phyloP scores from a whole-genome alignment of 2,797 vertebrate genomes.

The Aplochiton taeniatus region DNA sequence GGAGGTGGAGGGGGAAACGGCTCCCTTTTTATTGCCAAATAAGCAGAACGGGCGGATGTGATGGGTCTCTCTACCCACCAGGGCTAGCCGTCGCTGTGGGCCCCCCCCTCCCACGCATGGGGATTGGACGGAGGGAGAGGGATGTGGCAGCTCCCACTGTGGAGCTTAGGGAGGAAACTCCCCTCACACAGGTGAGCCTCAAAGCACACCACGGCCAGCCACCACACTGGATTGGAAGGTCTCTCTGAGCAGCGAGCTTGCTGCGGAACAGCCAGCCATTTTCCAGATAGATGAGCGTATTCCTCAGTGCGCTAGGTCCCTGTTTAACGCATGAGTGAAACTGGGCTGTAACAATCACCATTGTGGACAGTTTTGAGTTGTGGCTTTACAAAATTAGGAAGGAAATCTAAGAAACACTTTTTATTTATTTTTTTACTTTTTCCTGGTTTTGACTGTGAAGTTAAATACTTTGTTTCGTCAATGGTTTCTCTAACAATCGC shows the following conservation, averaged over 20 bases:
- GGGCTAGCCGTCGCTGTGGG: conserved; percentile 62
- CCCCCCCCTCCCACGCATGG: conserved; percentile 50
- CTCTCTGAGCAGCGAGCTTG: conserved; percentile 57
- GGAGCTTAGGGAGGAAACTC: conserved; percentile 63
- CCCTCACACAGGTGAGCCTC: conserved; percentile 73
- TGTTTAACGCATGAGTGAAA: background rate
- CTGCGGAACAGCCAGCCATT: conserved; percentile 42
- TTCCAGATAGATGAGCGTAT: conserved; percentile 30
- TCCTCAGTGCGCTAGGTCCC: background rate
- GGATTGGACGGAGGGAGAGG: conserved; percentile 63
- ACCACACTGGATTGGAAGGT: conserved; percentile 76
- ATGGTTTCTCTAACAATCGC: conserved; percentile 70
- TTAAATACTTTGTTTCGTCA: conserved; percentile 55
- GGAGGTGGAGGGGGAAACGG: conserved; percentile 71
- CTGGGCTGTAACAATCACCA: no score
- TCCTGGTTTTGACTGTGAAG: conserved; percentile 46
- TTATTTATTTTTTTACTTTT: conserved; percentile 29
- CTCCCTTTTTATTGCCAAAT: conserved; percentile 73
- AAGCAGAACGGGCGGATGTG: conserved; percentile 71
- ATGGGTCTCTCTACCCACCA: conserved; percentile 72
- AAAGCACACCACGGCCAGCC: conserved; percentile 63
- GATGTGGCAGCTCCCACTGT: conserved; percentile 53
- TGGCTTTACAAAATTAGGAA: conserved; percentile 20
- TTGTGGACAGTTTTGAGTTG: conserved; percentile 17
- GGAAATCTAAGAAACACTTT: conserved; percentile 20